Evolutionary conservation across 2,888 invertebrate species (phyloP).

Genomic region (Aethes cnicana): DNA sequence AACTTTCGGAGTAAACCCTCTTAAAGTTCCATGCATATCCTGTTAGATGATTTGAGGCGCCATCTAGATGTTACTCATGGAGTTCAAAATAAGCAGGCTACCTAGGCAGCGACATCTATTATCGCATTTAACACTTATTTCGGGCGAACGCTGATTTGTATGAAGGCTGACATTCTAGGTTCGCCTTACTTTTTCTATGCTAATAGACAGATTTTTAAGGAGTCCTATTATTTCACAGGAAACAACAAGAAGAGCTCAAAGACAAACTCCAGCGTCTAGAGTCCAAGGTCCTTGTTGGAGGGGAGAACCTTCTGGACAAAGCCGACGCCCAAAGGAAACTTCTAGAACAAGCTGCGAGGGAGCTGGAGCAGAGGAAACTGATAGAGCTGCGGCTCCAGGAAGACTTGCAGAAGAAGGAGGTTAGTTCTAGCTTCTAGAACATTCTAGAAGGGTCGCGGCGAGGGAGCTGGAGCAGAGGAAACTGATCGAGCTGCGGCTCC

Average conservation of each 20-base stretch:
- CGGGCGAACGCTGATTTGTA: too few species aligned
- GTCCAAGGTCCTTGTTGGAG: slow-evolving; percentile 97
- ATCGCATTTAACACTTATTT: too few species aligned
- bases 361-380: slow-evolving; percentile 89
- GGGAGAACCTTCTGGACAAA: slow-evolving; percentile 98
- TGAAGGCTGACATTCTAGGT: too few species aligned
- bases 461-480: slow-evolving; percentile 90
- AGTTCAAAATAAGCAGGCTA: too few species aligned
- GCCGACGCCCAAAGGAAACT: slow-evolving; percentile 96
- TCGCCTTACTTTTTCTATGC: too few species aligned
- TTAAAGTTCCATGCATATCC: too few species aligned
- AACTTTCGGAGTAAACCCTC: too few species aligned
- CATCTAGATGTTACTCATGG: too few species aligned
- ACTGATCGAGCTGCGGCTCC: slow-evolving; percentile 90
- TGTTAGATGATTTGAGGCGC: too few species aligned
- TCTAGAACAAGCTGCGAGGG: slow-evolving; percentile 92
- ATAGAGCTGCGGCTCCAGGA: slow-evolving; percentile 91
- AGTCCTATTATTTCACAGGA: slow-evolving; percentile 53
- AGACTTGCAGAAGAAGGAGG: slow-evolving; percentile 93
- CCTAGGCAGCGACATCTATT: too few species aligned
- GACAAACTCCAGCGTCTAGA: slow-evolving; percentile 95
- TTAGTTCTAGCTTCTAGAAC: too few species aligned
- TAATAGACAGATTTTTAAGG: too few species aligned
- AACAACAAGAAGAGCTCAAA: slow-evolving; percentile 91
- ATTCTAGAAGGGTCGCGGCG: slow-evolving; percentile 89